A percentile compares a stretch with the other conserved stretches of the same genome.
These are phyloP conservation scores for Kuschelorhynchus macadamiae DNA, from an alignment of 2,888 invertebrate species.

Conservation along the genomic window DNA sequence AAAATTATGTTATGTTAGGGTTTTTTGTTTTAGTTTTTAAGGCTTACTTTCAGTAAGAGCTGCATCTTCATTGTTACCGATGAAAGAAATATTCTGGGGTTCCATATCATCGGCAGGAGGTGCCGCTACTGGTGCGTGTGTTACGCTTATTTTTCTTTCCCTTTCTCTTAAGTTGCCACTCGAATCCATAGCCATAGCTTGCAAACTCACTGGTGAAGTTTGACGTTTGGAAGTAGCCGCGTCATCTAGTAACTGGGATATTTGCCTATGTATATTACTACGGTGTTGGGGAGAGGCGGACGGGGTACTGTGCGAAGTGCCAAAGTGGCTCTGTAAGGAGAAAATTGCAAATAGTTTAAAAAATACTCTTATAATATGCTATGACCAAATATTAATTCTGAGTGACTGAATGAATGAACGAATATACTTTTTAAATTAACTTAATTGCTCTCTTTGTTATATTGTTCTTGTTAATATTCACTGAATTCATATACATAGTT, in stretches of 20 bases:
- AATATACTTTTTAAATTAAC: too few species aligned
- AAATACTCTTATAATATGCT: neutral
- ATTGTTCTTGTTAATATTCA: too few species aligned
- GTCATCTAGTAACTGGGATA: conserved; percentile 69
- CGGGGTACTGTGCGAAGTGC: conserved; percentile 70
- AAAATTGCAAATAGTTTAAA: too few species aligned
- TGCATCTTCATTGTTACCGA: conserved; percentile 76
- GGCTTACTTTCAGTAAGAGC: conserved; percentile 64
- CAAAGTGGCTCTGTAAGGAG: conserved; percentile 69
- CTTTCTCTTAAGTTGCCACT: conserved; percentile 51
- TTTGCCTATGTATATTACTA: conserved; percentile 73
- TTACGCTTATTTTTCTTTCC: conserved; percentile 64
- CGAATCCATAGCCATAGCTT: conserved; percentile 70
- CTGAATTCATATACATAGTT: too few species aligned
- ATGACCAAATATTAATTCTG: too few species aligned
- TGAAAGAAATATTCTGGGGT: conserved; percentile 93
- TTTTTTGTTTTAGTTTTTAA: too few species aligned
- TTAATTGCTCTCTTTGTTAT: too few species aligned
- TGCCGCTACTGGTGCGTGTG: conserved; percentile 75
- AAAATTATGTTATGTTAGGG: too few species aligned
- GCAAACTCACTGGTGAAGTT: conserved; percentile 70
- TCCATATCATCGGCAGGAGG: conserved; percentile 90
- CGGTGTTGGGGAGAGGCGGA: conserved; percentile 78
- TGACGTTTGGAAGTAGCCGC: conserved; percentile 51
- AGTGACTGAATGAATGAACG: too few species aligned